Evolutionary conservation across 2,113 vertebrate genomes (phyloP).

Genomic region (Myodes glareolus): DNA sequence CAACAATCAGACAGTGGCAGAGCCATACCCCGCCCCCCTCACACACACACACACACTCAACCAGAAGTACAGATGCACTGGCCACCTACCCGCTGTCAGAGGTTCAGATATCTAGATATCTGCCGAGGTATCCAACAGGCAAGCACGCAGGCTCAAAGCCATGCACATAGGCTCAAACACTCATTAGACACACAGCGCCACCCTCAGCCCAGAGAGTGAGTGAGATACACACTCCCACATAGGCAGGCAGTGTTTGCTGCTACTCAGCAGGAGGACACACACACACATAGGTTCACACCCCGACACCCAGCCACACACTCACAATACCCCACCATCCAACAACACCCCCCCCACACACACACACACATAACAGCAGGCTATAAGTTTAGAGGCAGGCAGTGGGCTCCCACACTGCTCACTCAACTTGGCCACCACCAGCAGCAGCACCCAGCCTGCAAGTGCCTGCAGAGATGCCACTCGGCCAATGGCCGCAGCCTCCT

Average conservation of each 20-base stretch:
- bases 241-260: neutral
- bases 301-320: neutral
- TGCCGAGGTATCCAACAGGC: neutral
- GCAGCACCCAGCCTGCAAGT: neutral
- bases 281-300: neutral
- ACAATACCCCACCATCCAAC: neutral
- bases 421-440: neutral
- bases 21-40: neutral
- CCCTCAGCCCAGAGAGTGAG: neutral
- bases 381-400: neutral
- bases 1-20: neutral
- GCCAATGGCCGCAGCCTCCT: slow-evolving; percentile 83
- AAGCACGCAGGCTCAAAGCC: neutral
- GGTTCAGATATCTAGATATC: too few relatives aligned
- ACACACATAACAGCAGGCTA: neutral
- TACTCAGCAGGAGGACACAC: neutral
- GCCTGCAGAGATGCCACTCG: slow-evolving; percentile 87
- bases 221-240: neutral
- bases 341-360: neutral
- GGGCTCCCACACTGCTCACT: neutral
- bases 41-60: neutral
- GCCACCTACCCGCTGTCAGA: neutral
- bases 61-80: accelerated
- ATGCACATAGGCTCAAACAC: accelerated
- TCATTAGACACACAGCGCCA: neutral